Evolutionary conservation across 2,113 vertebrate genomes (phyloP).

Genomic region (Zosterops borbonicus): DNA sequence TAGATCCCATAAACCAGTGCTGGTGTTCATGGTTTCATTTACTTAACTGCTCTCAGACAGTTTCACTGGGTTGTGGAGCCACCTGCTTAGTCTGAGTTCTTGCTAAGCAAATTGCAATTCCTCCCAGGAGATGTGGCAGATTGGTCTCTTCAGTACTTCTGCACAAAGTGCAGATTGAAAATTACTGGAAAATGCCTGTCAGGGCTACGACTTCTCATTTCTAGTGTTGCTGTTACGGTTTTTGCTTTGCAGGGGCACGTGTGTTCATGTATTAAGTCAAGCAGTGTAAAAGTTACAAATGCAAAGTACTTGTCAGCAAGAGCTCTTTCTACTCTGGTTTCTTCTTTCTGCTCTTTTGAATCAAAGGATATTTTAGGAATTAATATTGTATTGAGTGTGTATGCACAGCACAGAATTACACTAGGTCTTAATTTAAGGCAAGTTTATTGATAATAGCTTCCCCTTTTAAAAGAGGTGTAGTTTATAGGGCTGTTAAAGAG

Average conservation of each 20-base stretch:
- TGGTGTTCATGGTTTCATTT: neutral
- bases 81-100: neutral
- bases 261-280: neutral
- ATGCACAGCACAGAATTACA: fast-evolving
- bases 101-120: neutral
- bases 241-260: neutral
- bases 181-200: neutral
- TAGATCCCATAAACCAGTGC: neutral
- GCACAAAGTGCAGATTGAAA: neutral
- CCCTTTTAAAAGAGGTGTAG: neutral
- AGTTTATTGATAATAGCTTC: neutral
- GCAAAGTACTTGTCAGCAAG: neutral
- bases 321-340: neutral
- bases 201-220: neutral
- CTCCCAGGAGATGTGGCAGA: neutral
- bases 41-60: neutral
- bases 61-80: neutral
- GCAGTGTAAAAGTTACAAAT: neutral
- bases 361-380: neutral
- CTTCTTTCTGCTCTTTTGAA: neutral
- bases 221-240: neutral
- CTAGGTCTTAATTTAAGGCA: neutral
- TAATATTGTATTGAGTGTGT: neutral
- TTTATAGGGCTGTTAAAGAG: neutral
- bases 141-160: neutral